Base-by-base conservation (phyloP, 2,797 vertebrate species). In the Odontamblyopus rebecca region DNA sequence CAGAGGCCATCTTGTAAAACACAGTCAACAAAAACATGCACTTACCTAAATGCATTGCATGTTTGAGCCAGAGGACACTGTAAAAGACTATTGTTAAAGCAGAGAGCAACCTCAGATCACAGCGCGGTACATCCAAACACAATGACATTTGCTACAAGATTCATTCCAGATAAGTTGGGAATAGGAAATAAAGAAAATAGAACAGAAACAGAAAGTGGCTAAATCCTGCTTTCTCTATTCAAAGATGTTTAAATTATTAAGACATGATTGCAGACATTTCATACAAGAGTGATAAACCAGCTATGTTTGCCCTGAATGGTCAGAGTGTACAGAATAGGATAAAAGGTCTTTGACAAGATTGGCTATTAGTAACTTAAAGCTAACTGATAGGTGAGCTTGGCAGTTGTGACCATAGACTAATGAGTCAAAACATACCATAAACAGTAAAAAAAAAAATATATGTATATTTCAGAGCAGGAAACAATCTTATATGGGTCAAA, bases 21-120 rank as follows among this genome's bases (percentile, higher is more conserved):
- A 71, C 77, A 75, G 74, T 75, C 68, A 26, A 66, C 63, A 66
- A 30, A 65, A 66, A 66, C 23, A 66, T 27, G 63, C 41, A 66
- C 63, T 66, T 63, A 38, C 30, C 32, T 63, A 63, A 63, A 44
- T 63, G 61, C 35, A 44, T 38, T 63, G n/a, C 35, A 15, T 44
- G 61, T 44, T 26, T 44, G 61, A 35, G 61, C 35, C n/a, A 5
- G 38, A 13, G 63, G 63, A 65, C n/a, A 18, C 27, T 23, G 41
- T 41, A 8, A 65, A 48, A 18, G 61, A 18, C 61, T 62, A 61
- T 32, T 30, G 13, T 30, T 32, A 26, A 61, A 41, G n/a, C 11
- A 63, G 61, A 13, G 9, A 5, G 19, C 63, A 16, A 50, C 63
- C 63, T 29, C 19, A 29, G 41, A 11, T 50, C 41, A 48, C 23